These are phyloP conservation scores for Sebastes variabilis DNA, from an alignment of 2,797 vertebrate genomes.

Conservation along the genomic window DNA sequence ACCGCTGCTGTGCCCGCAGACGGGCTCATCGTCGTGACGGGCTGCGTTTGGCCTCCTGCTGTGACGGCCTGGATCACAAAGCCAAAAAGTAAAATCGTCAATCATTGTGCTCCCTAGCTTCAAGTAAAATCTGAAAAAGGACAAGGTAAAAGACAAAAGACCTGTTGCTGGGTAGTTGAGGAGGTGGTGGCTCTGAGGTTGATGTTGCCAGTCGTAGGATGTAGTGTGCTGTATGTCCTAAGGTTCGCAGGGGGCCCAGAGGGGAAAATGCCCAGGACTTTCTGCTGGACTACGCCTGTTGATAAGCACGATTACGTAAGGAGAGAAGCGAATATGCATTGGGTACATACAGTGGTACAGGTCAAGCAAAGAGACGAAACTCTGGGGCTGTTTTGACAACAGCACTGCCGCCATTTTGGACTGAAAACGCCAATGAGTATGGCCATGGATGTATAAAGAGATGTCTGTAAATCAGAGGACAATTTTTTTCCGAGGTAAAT, in stretches of 20 bases:
- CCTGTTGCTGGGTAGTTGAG: conserved; percentile 83
- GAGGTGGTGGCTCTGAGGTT: conserved; percentile 91
- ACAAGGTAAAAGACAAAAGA: conserved; percentile 1
- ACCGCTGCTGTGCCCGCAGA: conserved; percentile 87
- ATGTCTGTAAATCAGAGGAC: too few relatives aligned
- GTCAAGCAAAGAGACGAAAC: background rate
- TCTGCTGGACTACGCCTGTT: conserved; percentile 94
- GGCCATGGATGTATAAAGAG: too few relatives aligned
- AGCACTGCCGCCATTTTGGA: too few relatives aligned
- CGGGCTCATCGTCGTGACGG: conserved; percentile 85
- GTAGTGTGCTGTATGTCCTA: conserved; percentile 95
- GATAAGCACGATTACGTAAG: background rate
- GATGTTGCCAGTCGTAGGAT: conserved; percentile 93
- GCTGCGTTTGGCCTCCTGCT: conserved; percentile 83
- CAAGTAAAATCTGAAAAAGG: background rate
- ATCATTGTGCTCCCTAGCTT: background rate
- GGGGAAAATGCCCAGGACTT: conserved; percentile 95
- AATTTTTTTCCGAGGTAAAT: too few relatives aligned
- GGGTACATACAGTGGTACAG: background rate
- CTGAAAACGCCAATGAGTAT: too few relatives aligned
- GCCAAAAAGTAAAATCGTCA: background rate
- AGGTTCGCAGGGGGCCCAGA: conserved; percentile 90
- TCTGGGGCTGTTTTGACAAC: too few relatives aligned
- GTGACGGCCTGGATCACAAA: conserved; percentile 79
- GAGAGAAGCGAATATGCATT: background rate